phyloP scores from a whole-genome alignment of 37 sponge, comb jelly and placozoan species.

The Crambe crambe region DNA sequence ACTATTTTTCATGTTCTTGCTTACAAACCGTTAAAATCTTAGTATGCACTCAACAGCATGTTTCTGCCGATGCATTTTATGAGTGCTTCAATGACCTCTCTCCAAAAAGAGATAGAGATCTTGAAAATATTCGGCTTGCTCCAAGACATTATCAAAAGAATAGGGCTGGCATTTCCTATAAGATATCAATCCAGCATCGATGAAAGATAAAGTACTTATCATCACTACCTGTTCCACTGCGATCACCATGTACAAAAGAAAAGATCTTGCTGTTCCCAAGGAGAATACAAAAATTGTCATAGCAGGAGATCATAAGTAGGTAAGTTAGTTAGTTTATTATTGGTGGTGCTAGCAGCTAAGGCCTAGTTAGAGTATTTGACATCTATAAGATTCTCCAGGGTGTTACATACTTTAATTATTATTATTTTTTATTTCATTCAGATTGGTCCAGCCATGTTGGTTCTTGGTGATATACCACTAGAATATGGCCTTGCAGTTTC shows the following conservation, averaged over 20 bases:
- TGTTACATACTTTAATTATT: too few species aligned
- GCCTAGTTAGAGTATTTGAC: too few species aligned
- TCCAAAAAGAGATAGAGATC: not conserved
- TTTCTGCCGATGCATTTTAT: not conserved
- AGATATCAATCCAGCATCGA: not conserved
- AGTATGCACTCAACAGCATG: not conserved
- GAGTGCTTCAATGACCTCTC: not conserved
- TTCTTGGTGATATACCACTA: not conserved
- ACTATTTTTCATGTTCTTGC: not conserved
- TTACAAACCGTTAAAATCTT: not conserved
- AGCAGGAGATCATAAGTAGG: too few species aligned
- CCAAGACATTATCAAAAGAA: not conserved
- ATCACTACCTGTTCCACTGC: not conserved
- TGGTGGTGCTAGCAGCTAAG: too few species aligned
- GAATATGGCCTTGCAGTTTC: not conserved
- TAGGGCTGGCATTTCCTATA: not conserved
- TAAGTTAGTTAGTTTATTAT: too few species aligned
- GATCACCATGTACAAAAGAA: not conserved
- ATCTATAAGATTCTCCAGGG: too few species aligned
- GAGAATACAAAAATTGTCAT: not conserved
- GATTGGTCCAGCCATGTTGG: not conserved
- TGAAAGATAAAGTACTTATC: not conserved
- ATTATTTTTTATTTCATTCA: too few species aligned
- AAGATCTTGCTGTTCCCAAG: not conserved
- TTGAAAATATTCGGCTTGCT: not conserved